A percentile compares a stretch with the other conserved stretches of the same genome.
Conservation (phyloP, 1,140 invertebrate species). For the Anastrepha obliqua region DNA sequence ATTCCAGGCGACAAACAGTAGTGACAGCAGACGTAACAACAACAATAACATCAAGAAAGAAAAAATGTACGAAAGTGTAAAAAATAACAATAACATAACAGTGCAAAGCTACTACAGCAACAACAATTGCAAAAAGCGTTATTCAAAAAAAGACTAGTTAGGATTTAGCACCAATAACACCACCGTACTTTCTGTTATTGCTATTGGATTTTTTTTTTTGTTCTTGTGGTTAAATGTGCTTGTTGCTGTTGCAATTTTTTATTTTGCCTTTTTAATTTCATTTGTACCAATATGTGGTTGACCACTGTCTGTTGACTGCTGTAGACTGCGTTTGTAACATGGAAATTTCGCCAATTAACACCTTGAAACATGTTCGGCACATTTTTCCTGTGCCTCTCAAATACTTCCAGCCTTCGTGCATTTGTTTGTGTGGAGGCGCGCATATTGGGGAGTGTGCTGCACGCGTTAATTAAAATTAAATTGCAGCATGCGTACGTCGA, state of each 20-base stretch:
- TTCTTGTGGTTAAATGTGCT: not conserved
- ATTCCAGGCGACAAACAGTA: conserved; percentile 63
- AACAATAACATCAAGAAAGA: conserved; percentile 8
- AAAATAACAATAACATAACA: conserved; percentile 36
- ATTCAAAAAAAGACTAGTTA: conserved; percentile 8
- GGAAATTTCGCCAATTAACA: conserved; percentile 75
- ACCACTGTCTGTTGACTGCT: not conserved
- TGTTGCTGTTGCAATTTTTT: conserved; percentile 62
- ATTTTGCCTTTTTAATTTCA: conserved; percentile 27
- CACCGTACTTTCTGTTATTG: not conserved
- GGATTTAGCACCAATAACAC: not conserved
- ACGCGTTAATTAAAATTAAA: conserved; percentile 69
- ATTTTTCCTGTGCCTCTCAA: conserved; percentile 26
- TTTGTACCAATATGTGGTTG: not conserved
- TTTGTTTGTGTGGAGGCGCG: not conserved
- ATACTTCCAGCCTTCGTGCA: not conserved
- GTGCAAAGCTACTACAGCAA: conserved; percentile 52
- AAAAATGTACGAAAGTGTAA: not conserved
- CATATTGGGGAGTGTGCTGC: conserved; percentile 20
- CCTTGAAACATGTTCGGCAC: conserved; percentile 71
- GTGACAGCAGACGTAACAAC: conserved; percentile 24
- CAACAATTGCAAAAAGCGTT: conserved; percentile 46
- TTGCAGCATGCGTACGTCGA: conserved; percentile 47
- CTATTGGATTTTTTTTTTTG: not conserved
- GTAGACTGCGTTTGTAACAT: conserved; percentile 62